Evolutionary conservation across 2,888 invertebrate genomes (phyloP), one percentile per base, ranked within the genome.

Genomic region (Megastigmus dorsalis): DNA sequence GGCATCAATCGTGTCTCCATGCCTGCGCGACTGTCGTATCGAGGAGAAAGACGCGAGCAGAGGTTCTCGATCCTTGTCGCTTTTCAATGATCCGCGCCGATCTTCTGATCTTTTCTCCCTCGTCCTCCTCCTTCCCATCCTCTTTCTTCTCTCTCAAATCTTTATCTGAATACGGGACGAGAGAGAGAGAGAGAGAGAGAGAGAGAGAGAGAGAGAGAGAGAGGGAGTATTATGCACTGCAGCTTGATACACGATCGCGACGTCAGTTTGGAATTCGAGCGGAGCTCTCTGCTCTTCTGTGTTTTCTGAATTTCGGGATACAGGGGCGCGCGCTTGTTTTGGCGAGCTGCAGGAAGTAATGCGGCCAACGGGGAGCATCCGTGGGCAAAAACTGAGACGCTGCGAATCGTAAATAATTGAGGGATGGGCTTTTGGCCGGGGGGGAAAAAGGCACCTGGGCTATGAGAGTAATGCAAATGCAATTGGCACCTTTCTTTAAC

Each of bases 1-100:
- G 74, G 78, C 78, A 76, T 79, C 77, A 79, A 77, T 78, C 78
- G 62, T 74, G 54, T 66, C 68, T 54, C 50, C 33, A 10, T 48
- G 60, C 68, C 74, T 70, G 72, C 9, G 20, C 38, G 36, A 15
- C 13, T 38, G 36, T 23, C 1, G 7, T 15, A 20, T 54, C 30
- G 4, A 50, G 28, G 20, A 55, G 41, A 54, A 18, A 52, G 1
- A 52, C 23, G 63, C 50, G 60, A 55, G 67, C 20, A 36, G 7
- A 20, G 10, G 45, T 20, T 52, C 55, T 71, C 71, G 67, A 71
- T 73, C 73, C 63, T 45, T 60, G 72, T 72, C 68, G 75, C 63
- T 73, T 63, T 57, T 68, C 71, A 73, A 69, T 68, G 73, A 68
- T 62, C 59, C 63, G 26, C n/a, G 23, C 57, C 54, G 45, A 38